Conservation (phyloP, 2,888 invertebrate genomes). For the Schizaphis graminum region DNA sequence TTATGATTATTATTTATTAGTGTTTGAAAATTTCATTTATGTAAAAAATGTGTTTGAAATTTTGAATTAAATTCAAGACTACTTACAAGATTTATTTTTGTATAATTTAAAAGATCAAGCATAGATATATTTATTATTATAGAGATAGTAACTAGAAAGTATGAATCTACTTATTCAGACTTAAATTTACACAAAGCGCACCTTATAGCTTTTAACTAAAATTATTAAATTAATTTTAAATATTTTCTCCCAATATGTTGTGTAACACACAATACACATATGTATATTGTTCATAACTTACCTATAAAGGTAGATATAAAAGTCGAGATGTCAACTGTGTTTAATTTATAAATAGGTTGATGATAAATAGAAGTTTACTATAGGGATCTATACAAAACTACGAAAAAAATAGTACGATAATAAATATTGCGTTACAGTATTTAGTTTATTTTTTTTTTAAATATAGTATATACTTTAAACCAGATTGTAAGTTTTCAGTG, state of each 20-base stretch:
- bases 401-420: too few species aligned
- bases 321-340: not conserved
- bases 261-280: not conserved
- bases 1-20: not conserved
- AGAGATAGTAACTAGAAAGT: not conserved
- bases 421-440: not conserved
- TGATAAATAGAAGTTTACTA: too few species aligned
- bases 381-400: too few species aligned
- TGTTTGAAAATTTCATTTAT: not conserved
- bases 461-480: not conserved
- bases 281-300: not conserved
- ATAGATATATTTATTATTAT: not conserved
- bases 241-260: not conserved
- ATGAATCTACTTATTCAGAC: not conserved
- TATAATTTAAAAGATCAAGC: not conserved
- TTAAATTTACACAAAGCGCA: not conserved
- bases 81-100: not conserved
- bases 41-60: too few species aligned
- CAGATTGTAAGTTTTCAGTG: not conserved
- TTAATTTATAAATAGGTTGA: too few species aligned
- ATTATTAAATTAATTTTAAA: not conserved
- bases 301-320: too few species aligned
- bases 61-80: not conserved
- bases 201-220: not conserved
- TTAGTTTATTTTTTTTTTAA: not conserved